Evolutionary conservation across 2,113 vertebrate species (phyloP).

Genomic region (Cynocephalus volans): DNA sequence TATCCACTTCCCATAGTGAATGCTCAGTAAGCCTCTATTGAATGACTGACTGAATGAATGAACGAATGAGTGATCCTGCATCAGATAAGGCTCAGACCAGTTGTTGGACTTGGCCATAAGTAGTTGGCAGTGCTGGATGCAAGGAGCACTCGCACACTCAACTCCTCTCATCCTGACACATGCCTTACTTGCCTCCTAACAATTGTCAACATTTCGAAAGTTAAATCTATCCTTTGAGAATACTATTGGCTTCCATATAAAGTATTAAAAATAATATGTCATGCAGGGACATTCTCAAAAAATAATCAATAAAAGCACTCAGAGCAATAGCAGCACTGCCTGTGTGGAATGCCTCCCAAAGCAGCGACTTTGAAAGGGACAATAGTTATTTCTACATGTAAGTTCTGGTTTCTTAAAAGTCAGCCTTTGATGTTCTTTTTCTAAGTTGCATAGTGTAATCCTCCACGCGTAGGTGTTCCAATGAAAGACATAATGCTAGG

Average conservation of each 20-base stretch:
- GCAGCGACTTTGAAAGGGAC: background rate
- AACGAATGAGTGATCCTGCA: background rate
- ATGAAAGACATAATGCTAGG: background rate
- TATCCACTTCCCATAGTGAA: background rate
- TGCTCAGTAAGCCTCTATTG: background rate
- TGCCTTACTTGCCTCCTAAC: background rate
- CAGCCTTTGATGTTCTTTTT: background rate
- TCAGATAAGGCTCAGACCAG: background rate
- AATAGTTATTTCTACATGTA: background rate
- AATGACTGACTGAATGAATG: background rate
- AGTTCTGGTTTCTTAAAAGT: background rate
- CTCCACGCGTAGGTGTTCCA: background rate
- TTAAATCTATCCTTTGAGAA: background rate
- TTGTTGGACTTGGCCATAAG: fast-evolving
- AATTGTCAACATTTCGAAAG: background rate
- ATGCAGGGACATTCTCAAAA: background rate
- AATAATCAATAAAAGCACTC: background rate
- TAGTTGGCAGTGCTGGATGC: background rate
- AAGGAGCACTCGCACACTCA: background rate
- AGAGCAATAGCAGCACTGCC: background rate
- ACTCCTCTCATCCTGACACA: background rate
- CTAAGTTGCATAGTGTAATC: background rate
- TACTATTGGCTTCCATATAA: background rate
- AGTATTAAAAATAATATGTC: background rate
- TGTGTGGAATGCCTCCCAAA: background rate